These are phyloP conservation scores for Onychorhynchus coronatus DNA, from an alignment of 2,113 vertebrate genomes.

Conservation along the genomic window DNA sequence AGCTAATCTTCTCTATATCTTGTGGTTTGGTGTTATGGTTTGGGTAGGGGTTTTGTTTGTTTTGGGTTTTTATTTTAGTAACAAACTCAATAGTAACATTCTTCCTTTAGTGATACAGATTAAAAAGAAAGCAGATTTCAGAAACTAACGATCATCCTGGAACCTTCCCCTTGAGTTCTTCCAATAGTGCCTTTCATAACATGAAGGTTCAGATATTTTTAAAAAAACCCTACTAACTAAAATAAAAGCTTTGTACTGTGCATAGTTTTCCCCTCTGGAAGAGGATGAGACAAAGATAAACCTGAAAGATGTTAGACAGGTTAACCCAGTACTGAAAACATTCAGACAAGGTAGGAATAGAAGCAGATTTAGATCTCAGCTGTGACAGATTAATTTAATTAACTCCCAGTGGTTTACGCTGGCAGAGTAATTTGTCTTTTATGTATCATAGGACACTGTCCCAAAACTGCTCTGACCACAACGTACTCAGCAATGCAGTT, in stretches of 20 bases:
- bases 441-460: neutral
- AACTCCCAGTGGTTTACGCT: neutral
- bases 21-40: neutral
- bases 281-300: neutral
- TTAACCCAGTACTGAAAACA: neutral
- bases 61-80: neutral
- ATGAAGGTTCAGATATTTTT: neutral
- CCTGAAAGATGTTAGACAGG: neutral
- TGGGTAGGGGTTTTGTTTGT: neutral
- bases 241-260: neutral
- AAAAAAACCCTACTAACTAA: neutral
- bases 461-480: neutral
- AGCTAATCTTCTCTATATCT: neutral
- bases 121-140: neutral
- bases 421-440: neutral
- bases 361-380: neutral
- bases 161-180: neutral
- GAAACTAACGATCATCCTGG: neutral
- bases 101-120: neutral
- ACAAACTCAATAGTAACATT: neutral
- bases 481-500: neutral
- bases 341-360: neutral
- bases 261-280: neutral
- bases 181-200: neutral
- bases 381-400: neutral